Evolutionary conservation across 53 echinoderm and acorn worm genomes (phyloP).

Genomic region (Paelopatides confundens): DNA sequence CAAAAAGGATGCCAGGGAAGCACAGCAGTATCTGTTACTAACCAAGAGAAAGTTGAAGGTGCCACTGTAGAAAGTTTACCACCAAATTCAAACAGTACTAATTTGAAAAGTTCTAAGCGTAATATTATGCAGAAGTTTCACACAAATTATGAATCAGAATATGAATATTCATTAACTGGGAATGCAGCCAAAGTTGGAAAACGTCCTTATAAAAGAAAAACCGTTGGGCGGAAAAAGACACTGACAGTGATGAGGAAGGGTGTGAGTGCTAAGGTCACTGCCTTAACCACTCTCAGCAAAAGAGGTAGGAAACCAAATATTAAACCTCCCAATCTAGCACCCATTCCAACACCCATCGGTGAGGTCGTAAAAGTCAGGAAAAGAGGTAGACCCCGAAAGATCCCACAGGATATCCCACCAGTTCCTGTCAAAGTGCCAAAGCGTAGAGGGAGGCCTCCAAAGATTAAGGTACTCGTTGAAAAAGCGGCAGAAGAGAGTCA

Average conservation of each 20-base stretch:
- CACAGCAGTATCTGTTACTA: neutral
- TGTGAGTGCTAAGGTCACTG: neutral
- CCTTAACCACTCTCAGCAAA: neutral
- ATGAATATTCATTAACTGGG: conserved; percentile 55
- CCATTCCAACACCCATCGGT: conserved; percentile 9
- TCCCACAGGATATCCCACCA: neutral
- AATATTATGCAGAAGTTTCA: conserved; percentile 48
- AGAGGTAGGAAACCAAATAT: conserved; percentile 16
- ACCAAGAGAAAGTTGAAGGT: neutral
- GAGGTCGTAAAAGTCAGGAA: conserved; percentile 59
- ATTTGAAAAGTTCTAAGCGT: conserved; percentile 46
- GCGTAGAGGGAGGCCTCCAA: conserved; percentile 68
- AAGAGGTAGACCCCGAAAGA: conserved; percentile 67
- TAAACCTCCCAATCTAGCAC: neutral
- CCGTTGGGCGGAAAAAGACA: conserved; percentile 18
- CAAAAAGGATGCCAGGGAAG: neutral
- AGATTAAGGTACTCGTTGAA: conserved; percentile 35
- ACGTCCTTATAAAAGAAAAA: conserved; percentile 43
- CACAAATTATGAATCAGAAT: conserved; percentile 50
- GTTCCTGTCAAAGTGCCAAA: conserved; percentile 49
- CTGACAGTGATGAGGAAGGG: conserved; percentile 28
- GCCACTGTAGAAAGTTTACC: neutral
- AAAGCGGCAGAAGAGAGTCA: conserved; percentile 13
- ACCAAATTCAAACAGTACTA: conserved; percentile 39
- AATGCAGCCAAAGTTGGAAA: conserved; percentile 43